Base-by-base conservation (phyloP, 2,113 vertebrate species). In the Callithrix jacchus region DNA sequence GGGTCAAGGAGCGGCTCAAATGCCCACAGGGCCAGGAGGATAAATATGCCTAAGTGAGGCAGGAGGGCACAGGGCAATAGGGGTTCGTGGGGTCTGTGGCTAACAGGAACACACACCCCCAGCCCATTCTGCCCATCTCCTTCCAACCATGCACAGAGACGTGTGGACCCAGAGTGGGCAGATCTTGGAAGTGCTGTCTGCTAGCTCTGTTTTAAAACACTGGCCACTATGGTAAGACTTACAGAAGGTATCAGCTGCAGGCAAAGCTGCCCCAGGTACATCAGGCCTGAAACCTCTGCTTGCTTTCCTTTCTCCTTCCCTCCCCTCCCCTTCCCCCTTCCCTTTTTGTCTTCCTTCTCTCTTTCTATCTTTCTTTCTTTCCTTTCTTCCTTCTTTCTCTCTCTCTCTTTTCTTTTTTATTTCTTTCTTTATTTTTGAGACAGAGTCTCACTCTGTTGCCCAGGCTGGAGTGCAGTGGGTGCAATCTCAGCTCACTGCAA, bases 191-290 rank as follows among this genome's bases (percentile, higher is more conserved):
- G 0, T 45, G 54, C 21, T 30, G 18, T 64, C 71, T 5, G 6
- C 9, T n/a, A 61, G 4, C 16, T 30, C 58, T 80, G 42, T 37
- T 61, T 90, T 90, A 32, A 47, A 47, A 80, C 27, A 47, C 42
- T 13, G 1, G 47, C 35, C 47, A 1, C 23, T 8, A 3, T 3
- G 2, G 32, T 6, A 11, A 61, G 32, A 35, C 5, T 61, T 20
- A 5, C 32, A 40, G 18, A 13, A 58, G 27, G 56, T 27, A 5
- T 4, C 6, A 0, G 8, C 23, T 4, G 9, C 6, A 45, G 42
- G 54, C 58, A 45, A 66, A 64, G 49, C 35, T 30, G 9, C 21
- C 49, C 2, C 61, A 64, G 8, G 8, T 3, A 3, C 7, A 4
- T 25, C 40, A 17, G 20, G 77, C 3, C 8, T 4, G 37, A 42